Percentiles rank a stretch among this genome's conserved stretches.
phyloP scores from a whole-genome alignment of 2,888 invertebrate genomes.

The Cephonodes hylas region DNA sequence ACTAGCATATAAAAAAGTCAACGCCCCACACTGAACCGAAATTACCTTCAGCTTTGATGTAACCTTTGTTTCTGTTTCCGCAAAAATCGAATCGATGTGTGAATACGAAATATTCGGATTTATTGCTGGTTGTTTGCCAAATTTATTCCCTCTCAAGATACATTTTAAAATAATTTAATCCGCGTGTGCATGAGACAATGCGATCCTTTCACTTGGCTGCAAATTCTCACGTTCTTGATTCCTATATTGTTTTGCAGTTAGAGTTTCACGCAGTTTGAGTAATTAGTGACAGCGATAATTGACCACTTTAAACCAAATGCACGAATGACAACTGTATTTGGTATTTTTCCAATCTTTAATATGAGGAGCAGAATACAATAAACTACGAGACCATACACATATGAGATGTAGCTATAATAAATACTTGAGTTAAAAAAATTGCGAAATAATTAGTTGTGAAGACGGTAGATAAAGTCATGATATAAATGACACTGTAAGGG shows the following conservation, averaged over 20 bases:
- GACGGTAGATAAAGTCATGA: not conserved
- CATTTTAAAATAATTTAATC: not conserved
- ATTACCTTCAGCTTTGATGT: constrained; percentile 3
- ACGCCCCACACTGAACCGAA: not conserved
- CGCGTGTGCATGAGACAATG: not conserved
- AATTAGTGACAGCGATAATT: not conserved
- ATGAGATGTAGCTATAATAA: too few species aligned
- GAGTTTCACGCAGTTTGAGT: not conserved
- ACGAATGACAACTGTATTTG: not conserved
- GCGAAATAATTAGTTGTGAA: not conserved
- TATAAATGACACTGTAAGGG: not conserved
- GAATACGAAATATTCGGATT: constrained; percentile 1
- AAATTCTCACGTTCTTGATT: constrained; percentile 3
- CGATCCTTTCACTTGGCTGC: not conserved
- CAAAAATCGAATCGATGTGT: not conserved
- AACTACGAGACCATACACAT: too few species aligned
- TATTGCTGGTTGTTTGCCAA: not conserved
- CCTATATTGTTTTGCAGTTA: not conserved
- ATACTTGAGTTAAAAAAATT: too few species aligned
- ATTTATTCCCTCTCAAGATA: not conserved
- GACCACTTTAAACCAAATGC: not conserved
- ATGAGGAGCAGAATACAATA: too few species aligned
- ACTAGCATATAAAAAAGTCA: constrained; percentile 1
- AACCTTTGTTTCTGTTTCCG: constrained; percentile 2
- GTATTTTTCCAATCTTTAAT: not conserved